These are phyloP conservation scores for Pitangus sulphuratus DNA, from an alignment of 2,797 vertebrate genomes.

Conservation along the genomic window DNA sequence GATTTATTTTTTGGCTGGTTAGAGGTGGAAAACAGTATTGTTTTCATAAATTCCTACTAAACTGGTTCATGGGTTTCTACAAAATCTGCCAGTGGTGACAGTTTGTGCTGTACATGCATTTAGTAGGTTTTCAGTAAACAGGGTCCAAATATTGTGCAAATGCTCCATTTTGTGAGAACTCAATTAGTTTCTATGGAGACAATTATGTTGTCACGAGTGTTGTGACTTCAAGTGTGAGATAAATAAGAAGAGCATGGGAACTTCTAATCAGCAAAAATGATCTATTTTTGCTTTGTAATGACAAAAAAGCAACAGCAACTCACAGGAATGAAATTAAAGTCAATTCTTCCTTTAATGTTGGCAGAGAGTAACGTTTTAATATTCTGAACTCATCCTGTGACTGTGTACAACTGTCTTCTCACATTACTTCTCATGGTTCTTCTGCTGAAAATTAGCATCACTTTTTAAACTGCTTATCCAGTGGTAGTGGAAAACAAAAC, in stretches of 20 bases:
- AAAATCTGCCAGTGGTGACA: conserved; percentile 28
- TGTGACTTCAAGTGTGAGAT: conserved; percentile 49
- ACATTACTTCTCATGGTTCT: background rate
- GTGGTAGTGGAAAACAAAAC: background rate
- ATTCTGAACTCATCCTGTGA: background rate
- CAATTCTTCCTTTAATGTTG: background rate
- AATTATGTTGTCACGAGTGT: conserved; percentile 47
- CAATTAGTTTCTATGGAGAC: conserved; percentile 64
- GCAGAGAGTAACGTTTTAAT: conserved; percentile 11
- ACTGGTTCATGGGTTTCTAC: background rate
- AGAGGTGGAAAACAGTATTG: background rate
- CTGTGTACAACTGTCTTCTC: conserved; percentile 2
- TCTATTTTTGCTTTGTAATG: conserved; percentile 32
- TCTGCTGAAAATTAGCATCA: background rate
- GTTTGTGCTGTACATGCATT: background rate
- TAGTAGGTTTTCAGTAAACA: conserved; percentile 61
- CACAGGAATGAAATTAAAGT: background rate
- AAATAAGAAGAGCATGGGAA: conserved; percentile 29
- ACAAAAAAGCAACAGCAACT: background rate
- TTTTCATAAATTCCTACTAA: background rate
- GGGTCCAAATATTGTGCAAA: conserved; percentile 61
- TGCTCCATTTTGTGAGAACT: conserved; percentile 1
- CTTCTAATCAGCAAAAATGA: conserved; percentile 42
- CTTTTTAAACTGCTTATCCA: conserved; percentile 25
- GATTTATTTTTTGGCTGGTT: background rate